Conservation (phyloP, 2,888 invertebrate species). For the Synergus umbraculus region DNA sequence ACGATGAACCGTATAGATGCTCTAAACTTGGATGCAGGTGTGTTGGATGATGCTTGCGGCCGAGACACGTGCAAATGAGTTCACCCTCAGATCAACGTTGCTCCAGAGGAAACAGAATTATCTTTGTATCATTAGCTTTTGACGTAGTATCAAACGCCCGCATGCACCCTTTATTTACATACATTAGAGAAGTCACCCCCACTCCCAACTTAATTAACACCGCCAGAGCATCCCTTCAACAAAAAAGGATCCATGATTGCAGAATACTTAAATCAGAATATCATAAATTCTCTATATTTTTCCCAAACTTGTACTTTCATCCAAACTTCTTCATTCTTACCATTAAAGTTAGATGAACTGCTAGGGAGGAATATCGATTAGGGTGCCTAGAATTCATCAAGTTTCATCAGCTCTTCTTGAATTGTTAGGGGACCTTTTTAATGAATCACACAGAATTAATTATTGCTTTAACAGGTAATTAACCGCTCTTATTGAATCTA, state of each 20-base stretch:
- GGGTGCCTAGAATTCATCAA: background rate
- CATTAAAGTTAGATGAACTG: background rate
- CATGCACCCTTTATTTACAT: conserved; percentile 46
- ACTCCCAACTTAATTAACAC: background rate
- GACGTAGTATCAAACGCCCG: conserved; percentile 61
- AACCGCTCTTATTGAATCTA: background rate
- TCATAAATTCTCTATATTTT: background rate
- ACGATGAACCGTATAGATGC: conserved; percentile 17
- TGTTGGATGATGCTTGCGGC: conserved; percentile 34
- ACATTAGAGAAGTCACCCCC: conserved; percentile 42
- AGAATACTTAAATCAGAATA: background rate
- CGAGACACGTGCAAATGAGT: conserved; percentile 33
- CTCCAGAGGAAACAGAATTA: conserved; percentile 50
- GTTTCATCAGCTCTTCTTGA: background rate
- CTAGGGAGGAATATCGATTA: background rate
- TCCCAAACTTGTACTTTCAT: background rate
- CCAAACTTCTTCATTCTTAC: background rate
- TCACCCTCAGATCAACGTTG: conserved; percentile 23
- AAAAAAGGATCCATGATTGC: background rate
- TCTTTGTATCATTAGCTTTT: conserved; percentile 76
- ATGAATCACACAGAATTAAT: background rate
- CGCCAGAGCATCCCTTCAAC: background rate
- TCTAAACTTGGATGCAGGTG: conserved; percentile 31
- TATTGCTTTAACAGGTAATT: background rate
- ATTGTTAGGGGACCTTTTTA: background rate